A percentile compares a stretch with the other conserved stretches of the same genome.
Conservation (phyloP, 2,797 vertebrate species). For the Coendou prehensilis region DNA sequence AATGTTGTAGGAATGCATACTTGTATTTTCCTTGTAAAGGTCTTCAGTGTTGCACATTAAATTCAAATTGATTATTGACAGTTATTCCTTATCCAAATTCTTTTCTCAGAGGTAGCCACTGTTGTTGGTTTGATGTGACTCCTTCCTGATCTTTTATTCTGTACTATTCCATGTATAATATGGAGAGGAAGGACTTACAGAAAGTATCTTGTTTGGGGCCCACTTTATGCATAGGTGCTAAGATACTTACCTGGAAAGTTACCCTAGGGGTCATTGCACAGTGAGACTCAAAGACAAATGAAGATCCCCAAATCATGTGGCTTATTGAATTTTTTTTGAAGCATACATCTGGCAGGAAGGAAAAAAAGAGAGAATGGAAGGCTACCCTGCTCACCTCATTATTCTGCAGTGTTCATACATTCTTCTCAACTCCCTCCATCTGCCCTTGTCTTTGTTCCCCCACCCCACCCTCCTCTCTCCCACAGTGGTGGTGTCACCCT, state of each 20-base stretch:
- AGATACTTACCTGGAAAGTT: not conserved
- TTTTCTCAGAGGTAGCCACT: not conserved
- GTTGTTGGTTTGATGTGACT: not conserved
- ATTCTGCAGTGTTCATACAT: not conserved
- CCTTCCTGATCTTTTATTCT: not conserved
- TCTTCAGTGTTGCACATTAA: not conserved
- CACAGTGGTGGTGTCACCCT: not conserved
- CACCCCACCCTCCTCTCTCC: not conserved
- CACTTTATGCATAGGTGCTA: not conserved
- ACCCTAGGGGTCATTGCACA: not conserved
- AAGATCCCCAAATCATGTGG: not conserved
- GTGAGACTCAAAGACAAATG: not conserved
- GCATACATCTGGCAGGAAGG: not conserved
- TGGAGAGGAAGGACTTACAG: not conserved
- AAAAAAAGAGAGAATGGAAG: too few relatives aligned
- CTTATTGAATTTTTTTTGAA: not conserved
- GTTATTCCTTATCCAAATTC: not conserved
- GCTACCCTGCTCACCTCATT: not conserved
- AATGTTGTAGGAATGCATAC: not conserved
- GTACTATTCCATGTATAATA: not conserved
- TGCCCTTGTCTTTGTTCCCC: not conserved
- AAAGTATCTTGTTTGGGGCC: not conserved
- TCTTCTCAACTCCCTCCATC: not conserved
- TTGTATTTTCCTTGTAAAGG: not conserved
- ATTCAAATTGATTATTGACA: not conserved